Percentiles rank a stretch among this genome's conserved stretches.
phyloP scores from a whole-genome alignment of 2,113 vertebrate genomes.

The Ascaphus truei region DNA sequence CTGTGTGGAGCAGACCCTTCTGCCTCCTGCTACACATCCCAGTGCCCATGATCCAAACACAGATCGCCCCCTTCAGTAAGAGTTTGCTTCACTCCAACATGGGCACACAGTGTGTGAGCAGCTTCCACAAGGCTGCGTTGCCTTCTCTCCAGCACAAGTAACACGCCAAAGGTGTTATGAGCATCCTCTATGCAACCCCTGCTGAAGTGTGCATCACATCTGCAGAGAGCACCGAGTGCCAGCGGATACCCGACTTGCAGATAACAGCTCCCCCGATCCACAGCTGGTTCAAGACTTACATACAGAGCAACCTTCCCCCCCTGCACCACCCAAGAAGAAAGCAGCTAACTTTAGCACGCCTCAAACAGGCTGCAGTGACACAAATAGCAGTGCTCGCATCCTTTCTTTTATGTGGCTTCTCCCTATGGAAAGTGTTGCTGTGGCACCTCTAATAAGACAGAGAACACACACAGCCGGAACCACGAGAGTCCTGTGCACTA shows the following conservation, averaged over 20 bases:
- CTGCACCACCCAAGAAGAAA: neutral
- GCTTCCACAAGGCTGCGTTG: neutral
- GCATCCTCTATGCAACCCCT: neutral
- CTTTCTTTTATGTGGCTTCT: too few species aligned
- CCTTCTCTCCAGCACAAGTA: neutral
- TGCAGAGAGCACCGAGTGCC: neutral
- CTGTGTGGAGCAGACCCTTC: constrained; percentile 51
- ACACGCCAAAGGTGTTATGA: neutral
- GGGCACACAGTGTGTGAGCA: neutral
- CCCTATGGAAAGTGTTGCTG: too few species aligned
- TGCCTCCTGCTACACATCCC: constrained; percentile 57
- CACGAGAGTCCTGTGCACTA: too few species aligned
- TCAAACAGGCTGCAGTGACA: neutral
- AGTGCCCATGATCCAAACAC: constrained; percentile 44
- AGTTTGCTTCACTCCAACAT: neutral
- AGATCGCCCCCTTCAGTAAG: neutral
- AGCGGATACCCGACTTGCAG: neutral
- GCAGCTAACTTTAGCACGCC: neutral
- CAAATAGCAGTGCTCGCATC: too few species aligned
- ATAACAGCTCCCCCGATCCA: neutral
- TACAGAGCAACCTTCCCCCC: too few species aligned
- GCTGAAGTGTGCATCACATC: neutral
- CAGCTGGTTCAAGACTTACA: too few species aligned
- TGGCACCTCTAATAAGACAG: too few species aligned
- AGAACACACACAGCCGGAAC: too few species aligned